Conservation (phyloP, 2,797 vertebrate species). For the Rhadinocentrus ornatus region DNA sequence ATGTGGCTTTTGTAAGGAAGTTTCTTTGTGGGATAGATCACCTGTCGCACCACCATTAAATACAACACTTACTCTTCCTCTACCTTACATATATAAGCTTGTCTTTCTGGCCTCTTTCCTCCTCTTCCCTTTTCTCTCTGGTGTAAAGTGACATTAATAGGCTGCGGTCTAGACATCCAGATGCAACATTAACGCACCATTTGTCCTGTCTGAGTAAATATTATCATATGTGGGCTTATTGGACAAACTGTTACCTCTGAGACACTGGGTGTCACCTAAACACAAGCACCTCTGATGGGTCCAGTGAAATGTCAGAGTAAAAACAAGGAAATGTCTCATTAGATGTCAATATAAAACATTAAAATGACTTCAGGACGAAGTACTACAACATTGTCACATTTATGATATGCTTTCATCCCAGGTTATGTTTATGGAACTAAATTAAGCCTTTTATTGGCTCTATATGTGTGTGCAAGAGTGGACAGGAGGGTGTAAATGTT, state of each 20-base stretch:
- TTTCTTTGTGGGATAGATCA: conserved; percentile 18
- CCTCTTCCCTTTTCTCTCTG: conserved; percentile 20
- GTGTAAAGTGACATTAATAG: conserved; percentile 35
- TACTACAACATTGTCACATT: neutral
- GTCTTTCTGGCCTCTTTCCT: neutral
- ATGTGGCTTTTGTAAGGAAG: conserved; percentile 1
- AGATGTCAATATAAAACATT: neutral
- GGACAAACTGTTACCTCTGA: conserved; percentile 26
- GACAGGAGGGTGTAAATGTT: too few relatives aligned
- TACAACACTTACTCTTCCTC: neutral
- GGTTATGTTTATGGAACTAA: neutral
- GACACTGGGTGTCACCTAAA: conserved; percentile 67
- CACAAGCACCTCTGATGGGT: conserved; percentile 29
- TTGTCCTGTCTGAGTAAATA: conserved; percentile 64
- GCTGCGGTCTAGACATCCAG: conserved; percentile 49
- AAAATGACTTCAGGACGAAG: rapidly evolving
- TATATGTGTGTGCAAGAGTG: neutral
- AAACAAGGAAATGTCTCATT: conserved; percentile 16
- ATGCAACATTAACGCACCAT: conserved; percentile 40
- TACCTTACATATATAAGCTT: neutral
- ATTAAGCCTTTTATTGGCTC: neutral
- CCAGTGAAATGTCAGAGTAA: conserved; percentile 10
- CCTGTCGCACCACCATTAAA: conserved; percentile 3
- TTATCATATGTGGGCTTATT: conserved; percentile 36
- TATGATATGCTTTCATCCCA: neutral